Conservation (phyloP, 2,113 vertebrate species). For the Odocoileus hemionus region DNA sequence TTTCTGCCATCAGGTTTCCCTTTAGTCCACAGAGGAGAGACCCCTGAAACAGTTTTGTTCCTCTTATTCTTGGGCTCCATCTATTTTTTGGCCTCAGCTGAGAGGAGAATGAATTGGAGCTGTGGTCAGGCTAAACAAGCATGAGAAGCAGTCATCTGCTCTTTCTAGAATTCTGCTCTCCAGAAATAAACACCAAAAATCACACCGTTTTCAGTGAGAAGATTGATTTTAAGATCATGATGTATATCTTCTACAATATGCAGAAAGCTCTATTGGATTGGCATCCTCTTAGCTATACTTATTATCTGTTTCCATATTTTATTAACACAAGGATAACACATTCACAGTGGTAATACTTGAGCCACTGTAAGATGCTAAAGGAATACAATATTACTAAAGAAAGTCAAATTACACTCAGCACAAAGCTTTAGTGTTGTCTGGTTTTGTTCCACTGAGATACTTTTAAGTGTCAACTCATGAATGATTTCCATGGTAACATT, state of each 20-base stretch:
- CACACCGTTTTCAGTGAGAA: background rate
- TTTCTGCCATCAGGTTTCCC: background rate
- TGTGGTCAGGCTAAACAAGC: background rate
- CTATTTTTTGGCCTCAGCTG: too few relatives aligned
- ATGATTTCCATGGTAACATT: conserved; percentile 4
- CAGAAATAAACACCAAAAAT: background rate
- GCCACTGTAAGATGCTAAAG: background rate
- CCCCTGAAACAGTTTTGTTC: background rate
- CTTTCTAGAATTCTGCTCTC: background rate
- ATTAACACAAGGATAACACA: background rate
- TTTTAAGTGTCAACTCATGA: background rate
- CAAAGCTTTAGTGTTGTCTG: background rate
- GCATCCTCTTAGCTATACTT: background rate
- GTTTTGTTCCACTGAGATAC: background rate
- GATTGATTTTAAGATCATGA: background rate
- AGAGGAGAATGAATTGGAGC: background rate
- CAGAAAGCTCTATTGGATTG: background rate
- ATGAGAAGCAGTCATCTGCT: background rate
- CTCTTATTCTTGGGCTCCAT: background rate
- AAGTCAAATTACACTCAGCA: background rate
- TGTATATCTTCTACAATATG: background rate
- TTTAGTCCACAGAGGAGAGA: background rate
- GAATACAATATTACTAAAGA: background rate
- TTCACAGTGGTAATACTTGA: background rate
- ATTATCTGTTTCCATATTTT: background rate